These are phyloP conservation scores for Chloroceryle aenea DNA, from an alignment of 2,113 vertebrate species.

Conservation along the genomic window DNA sequence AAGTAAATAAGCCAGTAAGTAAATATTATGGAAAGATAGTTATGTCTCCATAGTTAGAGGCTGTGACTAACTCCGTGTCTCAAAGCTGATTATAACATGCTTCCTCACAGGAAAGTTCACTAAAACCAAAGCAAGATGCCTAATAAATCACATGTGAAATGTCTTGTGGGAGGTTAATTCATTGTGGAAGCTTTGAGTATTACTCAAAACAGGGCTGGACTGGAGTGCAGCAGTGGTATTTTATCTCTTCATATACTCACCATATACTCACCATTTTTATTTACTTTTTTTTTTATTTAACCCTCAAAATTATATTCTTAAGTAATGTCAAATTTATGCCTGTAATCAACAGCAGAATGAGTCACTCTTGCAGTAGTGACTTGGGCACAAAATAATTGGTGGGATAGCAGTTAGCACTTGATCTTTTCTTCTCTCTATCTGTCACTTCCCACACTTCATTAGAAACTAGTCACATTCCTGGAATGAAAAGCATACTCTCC, in stretches of 20 bases:
- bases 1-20: conserved; percentile 60
- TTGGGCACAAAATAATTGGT: not conserved
- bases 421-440: not conserved
- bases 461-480: not conserved
- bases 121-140: not conserved
- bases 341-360: not conserved
- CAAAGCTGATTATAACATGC: not conserved
- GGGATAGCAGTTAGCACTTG: not conserved
- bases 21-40: conserved; percentile 22
- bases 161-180: not conserved
- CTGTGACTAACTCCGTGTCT: not conserved
- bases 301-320: not conserved
- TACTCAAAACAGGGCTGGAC: not conserved
- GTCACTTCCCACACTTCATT: not conserved
- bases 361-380: not conserved
- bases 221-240: not conserved
- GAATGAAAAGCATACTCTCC: not conserved
- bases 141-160: not conserved
- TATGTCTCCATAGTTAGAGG: not conserved
- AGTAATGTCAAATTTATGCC: not conserved
- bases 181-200: not conserved
- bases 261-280: not conserved
- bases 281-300: not conserved
- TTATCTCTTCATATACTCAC: not conserved
- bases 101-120: not conserved